Evolutionary conservation across 2,113 vertebrate species (phyloP).

Genomic region (Cinclus mexicanus): DNA sequence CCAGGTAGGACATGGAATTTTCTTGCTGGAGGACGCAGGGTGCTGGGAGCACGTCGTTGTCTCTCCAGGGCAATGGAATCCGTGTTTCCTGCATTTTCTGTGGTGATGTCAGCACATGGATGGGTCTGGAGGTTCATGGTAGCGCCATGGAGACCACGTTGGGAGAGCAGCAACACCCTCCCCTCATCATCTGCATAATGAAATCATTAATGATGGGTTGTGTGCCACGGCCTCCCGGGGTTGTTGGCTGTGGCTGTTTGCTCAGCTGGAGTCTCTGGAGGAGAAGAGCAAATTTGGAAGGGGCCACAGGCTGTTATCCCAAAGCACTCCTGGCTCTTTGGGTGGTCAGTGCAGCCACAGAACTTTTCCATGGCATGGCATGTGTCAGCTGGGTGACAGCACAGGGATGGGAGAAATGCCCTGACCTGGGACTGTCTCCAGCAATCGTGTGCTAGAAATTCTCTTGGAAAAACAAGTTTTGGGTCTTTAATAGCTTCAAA

Average conservation of each 20-base stretch:
- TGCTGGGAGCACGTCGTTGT: rapidly evolving
- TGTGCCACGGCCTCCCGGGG: background rate
- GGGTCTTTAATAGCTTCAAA: background rate
- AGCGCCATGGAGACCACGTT: background rate
- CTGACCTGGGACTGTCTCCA: background rate
- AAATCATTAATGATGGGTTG: background rate
- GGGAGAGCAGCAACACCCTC: background rate
- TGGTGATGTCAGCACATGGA: rapidly evolving
- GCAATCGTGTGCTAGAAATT: background rate
- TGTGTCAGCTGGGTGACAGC: background rate
- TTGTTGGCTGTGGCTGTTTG: constrained; percentile 22
- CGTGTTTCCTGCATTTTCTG: rapidly evolving
- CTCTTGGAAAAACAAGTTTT: background rate
- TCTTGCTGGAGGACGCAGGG: rapidly evolving
- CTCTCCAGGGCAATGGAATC: background rate
- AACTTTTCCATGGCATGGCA: background rate
- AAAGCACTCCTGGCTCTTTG: rapidly evolving
- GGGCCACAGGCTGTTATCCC: background rate
- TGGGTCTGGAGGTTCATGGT: background rate
- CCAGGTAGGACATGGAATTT: constrained; percentile 80
- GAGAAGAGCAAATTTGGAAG: background rate
- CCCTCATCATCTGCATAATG: background rate
- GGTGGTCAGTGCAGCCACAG: background rate
- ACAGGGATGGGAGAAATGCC: background rate
- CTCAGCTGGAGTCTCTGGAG: background rate